Percentiles rank a stretch among this genome's conserved stretches.
These are phyloP conservation scores for Gymnopithys bicolor DNA, from an alignment of 2,797 vertebrate genomes.

Conservation along the genomic window DNA sequence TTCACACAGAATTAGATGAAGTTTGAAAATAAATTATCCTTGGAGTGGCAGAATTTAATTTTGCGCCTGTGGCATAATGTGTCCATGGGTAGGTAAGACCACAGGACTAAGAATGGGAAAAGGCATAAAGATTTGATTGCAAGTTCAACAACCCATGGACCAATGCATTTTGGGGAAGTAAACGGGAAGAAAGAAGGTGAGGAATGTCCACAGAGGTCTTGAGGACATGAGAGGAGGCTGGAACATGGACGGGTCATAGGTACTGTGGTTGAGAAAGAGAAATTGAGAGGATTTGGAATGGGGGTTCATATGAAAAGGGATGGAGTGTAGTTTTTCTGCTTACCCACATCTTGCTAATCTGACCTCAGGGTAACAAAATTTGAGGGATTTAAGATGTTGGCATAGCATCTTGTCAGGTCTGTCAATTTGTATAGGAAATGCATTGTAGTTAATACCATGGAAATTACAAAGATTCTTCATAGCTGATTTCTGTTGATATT, in stretches of 20 bases:
- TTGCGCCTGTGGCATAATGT: not conserved
- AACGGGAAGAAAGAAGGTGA: not conserved
- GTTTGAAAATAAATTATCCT: not conserved
- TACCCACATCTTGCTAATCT: not conserved
- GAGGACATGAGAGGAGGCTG: not conserved
- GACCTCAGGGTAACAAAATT: not conserved
- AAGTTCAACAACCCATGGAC: not conserved
- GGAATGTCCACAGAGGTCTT: not conserved
- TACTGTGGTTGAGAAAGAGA: not conserved
- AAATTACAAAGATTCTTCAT: conserved; percentile 1
- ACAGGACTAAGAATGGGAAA: not conserved
- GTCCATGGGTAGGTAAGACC: not conserved
- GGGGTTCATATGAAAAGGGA: not conserved
- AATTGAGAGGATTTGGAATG: not conserved
- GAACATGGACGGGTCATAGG: not conserved
- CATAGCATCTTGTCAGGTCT: not conserved
- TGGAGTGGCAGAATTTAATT: not conserved
- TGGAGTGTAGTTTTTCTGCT: not conserved
- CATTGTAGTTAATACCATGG: not conserved
- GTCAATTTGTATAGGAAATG: not conserved
- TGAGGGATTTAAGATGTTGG: not conserved
- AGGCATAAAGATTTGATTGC: not conserved
- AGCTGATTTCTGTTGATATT: conserved; percentile 11
- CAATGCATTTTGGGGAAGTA: not conserved
- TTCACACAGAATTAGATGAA: not conserved